These are phyloP conservation scores for Caracal caracal DNA, from an alignment of 2,113 vertebrate genomes.

Conservation along the genomic window DNA sequence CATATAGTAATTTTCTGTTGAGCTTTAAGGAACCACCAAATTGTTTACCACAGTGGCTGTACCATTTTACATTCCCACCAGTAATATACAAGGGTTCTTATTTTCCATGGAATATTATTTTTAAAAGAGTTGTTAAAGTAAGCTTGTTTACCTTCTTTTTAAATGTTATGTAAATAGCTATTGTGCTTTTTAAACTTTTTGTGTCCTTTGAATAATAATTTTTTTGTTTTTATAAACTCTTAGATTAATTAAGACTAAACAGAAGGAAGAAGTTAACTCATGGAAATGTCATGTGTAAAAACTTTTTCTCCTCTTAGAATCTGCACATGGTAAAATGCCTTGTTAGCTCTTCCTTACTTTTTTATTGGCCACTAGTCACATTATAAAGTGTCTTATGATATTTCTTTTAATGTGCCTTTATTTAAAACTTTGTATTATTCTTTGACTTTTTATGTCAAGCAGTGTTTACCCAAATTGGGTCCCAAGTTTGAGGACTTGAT, in stretches of 20 bases:
- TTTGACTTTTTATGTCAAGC: slow-evolving; percentile 51
- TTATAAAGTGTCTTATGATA: background rate
- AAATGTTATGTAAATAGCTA: slow-evolving; percentile 28
- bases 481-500: slow-evolving; percentile 14
- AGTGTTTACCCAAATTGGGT: background rate
- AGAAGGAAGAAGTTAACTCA: background rate
- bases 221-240: slow-evolving; percentile 33
- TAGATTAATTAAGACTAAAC: background rate
- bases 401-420: slow-evolving; percentile 45
- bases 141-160: slow-evolving; percentile 31
- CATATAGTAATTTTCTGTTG: slow-evolving; percentile 12
- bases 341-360: background rate
- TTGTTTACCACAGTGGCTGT: background rate
- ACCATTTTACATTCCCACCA: background rate
- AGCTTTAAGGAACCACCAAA: background rate
- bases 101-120: background rate
- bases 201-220: background rate
- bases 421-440: slow-evolving; percentile 41
- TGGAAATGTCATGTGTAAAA: slow-evolving; percentile 23
- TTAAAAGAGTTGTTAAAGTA: slow-evolving; percentile 33
- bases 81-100: background rate
- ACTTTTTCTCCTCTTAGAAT: slow-evolving; percentile 15
- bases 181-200: slow-evolving; percentile 17
- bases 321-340: background rate
- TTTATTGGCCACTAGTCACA: background rate